phyloP scores from a whole-genome alignment of 2,113 vertebrate species.

The Cephalopterus ornatus region DNA sequence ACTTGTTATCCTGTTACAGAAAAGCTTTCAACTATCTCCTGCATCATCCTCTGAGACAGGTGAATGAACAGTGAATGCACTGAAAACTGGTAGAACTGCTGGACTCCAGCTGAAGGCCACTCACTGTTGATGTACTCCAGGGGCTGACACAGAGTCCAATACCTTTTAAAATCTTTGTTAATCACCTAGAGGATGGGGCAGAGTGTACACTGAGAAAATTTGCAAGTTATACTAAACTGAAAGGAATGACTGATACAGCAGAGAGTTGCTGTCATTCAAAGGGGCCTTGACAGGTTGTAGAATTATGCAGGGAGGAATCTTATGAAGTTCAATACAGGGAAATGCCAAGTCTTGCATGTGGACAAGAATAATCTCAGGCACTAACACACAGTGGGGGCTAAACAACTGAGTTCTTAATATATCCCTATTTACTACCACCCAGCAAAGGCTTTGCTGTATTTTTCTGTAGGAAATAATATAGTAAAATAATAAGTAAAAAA shows the following conservation, averaged over 20 bases:
- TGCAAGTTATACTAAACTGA: background rate
- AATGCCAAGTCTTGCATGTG: background rate
- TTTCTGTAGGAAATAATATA: background rate
- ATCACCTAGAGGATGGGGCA: background rate
- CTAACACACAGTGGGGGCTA: background rate
- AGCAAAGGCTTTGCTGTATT: background rate
- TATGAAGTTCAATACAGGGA: background rate
- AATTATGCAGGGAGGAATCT: background rate
- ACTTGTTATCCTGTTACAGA: background rate
- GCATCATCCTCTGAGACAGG: background rate
- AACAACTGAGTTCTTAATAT: background rate
- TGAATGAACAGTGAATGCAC: background rate
- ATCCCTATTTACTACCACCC: background rate
- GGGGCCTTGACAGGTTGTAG: background rate
- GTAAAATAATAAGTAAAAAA: background rate
- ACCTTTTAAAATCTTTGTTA: background rate
- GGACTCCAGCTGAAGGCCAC: background rate
- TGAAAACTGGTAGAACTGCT: background rate
- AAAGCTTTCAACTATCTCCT: background rate
- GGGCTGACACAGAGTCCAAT: background rate
- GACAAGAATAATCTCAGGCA: background rate
- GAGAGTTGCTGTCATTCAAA: background rate
- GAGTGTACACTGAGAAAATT: background rate
- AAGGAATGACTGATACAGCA: background rate
- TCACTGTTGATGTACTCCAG: background rate